phyloP scores from a whole-genome alignment of 2,797 vertebrate genomes.

The Sebastes trivittatus region DNA sequence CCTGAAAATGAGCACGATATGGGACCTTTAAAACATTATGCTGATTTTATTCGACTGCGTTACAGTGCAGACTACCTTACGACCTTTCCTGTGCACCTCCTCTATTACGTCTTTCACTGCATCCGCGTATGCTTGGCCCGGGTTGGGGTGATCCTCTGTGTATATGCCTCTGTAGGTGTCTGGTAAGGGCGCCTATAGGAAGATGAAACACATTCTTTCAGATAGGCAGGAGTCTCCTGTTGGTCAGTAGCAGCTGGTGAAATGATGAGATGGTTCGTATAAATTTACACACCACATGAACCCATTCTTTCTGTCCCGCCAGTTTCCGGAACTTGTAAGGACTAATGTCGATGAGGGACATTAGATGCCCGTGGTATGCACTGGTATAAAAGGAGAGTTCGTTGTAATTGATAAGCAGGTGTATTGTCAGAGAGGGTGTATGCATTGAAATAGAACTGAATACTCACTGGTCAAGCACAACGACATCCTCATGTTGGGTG shows the following conservation, averaged over 20 bases:
- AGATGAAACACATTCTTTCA: slow-evolving; percentile 8
- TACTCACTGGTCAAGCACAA: slow-evolving; percentile 94
- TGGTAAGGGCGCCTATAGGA: slow-evolving; percentile 88
- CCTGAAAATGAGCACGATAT: no score
- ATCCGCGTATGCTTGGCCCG: slow-evolving; percentile 87
- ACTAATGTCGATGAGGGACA: slow-evolving; percentile 96
- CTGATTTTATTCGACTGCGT: neutral
- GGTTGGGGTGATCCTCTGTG: slow-evolving; percentile 85
- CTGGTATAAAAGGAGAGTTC: slow-evolving; percentile 69
- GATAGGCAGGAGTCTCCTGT: neutral
- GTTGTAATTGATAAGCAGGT: slow-evolving; percentile 5
- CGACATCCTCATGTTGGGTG: slow-evolving; percentile 88
- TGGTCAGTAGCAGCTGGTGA: neutral
- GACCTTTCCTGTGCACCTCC: slow-evolving; percentile 83
- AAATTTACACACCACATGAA: slow-evolving; percentile 92
- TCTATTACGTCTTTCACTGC: slow-evolving; percentile 86
- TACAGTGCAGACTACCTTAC: slow-evolving; percentile 79
- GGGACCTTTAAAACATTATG: no score
- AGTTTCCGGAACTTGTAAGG: slow-evolving; percentile 97
- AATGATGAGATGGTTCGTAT: neutral
- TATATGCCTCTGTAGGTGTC: slow-evolving; percentile 92
- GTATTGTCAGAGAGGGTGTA: neutral
- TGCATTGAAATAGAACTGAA: neutral
- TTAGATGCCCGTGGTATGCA: slow-evolving; percentile 95
- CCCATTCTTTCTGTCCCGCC: slow-evolving; percentile 95